Conservation (phyloP, 2,888 invertebrate genomes). For the Malthinus flaveolus region DNA sequence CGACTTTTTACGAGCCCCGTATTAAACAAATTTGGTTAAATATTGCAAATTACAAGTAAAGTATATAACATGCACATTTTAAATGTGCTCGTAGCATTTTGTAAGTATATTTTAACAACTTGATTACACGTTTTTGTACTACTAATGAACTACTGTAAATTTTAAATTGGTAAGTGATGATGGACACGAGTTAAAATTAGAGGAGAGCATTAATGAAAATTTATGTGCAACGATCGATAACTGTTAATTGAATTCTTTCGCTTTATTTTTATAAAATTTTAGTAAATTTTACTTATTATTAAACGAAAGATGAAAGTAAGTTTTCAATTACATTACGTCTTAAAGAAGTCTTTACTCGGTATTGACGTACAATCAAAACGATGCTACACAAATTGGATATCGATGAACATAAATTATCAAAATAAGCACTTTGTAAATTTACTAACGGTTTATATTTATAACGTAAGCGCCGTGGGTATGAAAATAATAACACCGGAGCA, state of each 20-base stretch:
- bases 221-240: slow-evolving; percentile 27
- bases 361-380: slow-evolving; percentile 3
- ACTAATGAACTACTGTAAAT: slow-evolving; percentile 23
- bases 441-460: slow-evolving; percentile 16
- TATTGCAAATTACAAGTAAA: not conserved
- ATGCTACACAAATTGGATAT: slow-evolving; percentile 24
- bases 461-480: slow-evolving; percentile 20
- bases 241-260: slow-evolving; percentile 25
- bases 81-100: slow-evolving; percentile 10
- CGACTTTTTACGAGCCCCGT: too few species aligned
- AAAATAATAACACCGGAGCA: slow-evolving; percentile 21
- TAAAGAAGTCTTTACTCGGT: not conserved
- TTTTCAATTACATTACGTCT: slow-evolving; percentile 7
- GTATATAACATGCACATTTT: slow-evolving; percentile 2
- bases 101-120: slow-evolving; percentile 18
- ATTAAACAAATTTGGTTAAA: not conserved
- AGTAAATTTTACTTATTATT: slow-evolving; percentile 20
- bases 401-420: slow-evolving; percentile 29
- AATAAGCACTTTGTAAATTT: slow-evolving; percentile 28
- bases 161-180: slow-evolving; percentile 21
- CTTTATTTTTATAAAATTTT: too few species aligned
- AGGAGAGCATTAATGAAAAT: slow-evolving; percentile 21
- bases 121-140: slow-evolving; percentile 28
- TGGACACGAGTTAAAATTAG: slow-evolving; percentile 19
- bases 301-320: slow-evolving; percentile 16